A percentile compares a stretch with the other conserved stretches of the same genome.
These are phyloP conservation scores for Platycercus adscitus DNA, from an alignment of 2,113 vertebrate genomes.

Conservation along the genomic window DNA sequence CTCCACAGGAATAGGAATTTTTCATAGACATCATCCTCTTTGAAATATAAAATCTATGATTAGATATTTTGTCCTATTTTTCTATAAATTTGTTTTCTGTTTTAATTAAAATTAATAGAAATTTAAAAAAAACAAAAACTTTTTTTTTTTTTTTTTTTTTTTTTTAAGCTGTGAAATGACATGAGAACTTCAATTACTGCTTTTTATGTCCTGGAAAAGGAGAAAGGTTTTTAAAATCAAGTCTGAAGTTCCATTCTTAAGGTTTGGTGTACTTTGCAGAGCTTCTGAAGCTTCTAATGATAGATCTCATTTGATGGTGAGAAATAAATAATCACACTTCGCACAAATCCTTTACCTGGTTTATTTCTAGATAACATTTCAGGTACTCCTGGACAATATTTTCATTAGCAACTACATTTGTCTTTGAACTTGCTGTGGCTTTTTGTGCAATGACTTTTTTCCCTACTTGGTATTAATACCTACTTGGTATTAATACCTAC, in stretches of 20 bases:
- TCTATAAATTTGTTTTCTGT: background rate
- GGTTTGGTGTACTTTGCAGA: background rate
- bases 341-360: background rate
- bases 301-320: background rate
- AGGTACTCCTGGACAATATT: background rate
- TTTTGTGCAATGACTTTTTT: background rate
- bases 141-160: background rate
- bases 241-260: background rate
- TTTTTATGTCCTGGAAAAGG: background rate
- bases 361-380: background rate
- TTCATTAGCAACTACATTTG: background rate
- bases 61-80: background rate
- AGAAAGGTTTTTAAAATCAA: background rate
- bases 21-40: background rate
- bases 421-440: background rate
- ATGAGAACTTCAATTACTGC: background rate
- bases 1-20: background rate
- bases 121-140: background rate
- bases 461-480: too few relatives aligned
- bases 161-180: background rate
- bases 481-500: background rate
- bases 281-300: background rate
- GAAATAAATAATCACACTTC: background rate
- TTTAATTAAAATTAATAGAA: background rate
- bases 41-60: background rate